phyloP scores from a whole-genome alignment of 2,888 invertebrate genomes.

The Rosalia funebris region DNA sequence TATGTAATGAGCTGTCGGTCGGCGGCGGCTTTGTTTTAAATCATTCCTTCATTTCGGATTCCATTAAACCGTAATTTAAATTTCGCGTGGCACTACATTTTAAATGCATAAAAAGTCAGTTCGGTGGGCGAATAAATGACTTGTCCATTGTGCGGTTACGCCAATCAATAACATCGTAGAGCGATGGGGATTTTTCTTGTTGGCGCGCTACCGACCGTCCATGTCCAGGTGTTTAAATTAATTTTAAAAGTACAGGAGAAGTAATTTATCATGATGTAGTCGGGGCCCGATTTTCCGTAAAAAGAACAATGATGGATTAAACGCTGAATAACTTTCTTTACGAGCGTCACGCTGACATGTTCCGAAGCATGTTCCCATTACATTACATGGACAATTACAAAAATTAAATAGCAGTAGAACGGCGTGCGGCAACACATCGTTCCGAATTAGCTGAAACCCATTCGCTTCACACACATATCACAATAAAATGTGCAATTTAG shows the following conservation, averaged over 20 bases:
- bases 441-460: too few relatives aligned
- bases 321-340: constrained; percentile 24
- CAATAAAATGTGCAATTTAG: too few relatives aligned
- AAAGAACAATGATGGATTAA: constrained; percentile 31
- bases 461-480: too few relatives aligned
- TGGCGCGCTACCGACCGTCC: not conserved
- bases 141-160: constrained; percentile 16
- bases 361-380: not conserved
- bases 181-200: constrained; percentile 14
- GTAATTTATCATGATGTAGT: constrained; percentile 12
- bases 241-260: constrained; percentile 15
- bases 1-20: constrained; percentile 47
- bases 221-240: constrained; percentile 24
- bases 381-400: not conserved
- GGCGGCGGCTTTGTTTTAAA: constrained; percentile 46
- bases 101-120: constrained; percentile 17
- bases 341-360: not conserved
- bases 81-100: constrained; percentile 30
- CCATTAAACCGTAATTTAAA: constrained; percentile 49
- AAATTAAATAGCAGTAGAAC: not conserved
- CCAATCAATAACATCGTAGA: constrained; percentile 12
- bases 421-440: too few relatives aligned
- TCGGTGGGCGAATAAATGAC: constrained; percentile 12
- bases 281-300: not conserved
- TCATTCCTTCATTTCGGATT: constrained; percentile 49